Evolutionary conservation across 2,888 invertebrate genomes (phyloP), one percentile per base, ranked within the genome.

Genomic region (Rotaria macrura): DNA sequence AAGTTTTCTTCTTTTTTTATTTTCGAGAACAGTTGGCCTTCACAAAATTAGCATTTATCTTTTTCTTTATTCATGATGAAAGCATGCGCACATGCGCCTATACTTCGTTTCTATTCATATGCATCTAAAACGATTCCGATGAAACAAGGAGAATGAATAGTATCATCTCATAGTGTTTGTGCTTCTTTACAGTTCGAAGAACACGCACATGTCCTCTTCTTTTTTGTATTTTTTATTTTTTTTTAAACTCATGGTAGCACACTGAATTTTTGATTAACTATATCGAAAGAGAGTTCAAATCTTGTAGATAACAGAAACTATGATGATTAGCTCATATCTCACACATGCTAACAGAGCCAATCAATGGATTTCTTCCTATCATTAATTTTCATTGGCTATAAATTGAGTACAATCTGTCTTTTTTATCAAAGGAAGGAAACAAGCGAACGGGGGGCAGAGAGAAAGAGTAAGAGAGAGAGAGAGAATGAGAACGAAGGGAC

Each of bases 11-110:
- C 14, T 49, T 49, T 34, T 65, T 65, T 65, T 20, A 4, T 34
- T 57, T 57, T 57, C n/a, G n/a, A 29, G 65, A 65, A 65, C 65
- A 65, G 65, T 65, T 65, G 65, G 65, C 65, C 65, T 65, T 65
- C 17, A 34, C n/a, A 65, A 65, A 65, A 65, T 65, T 65, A 65
- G 65, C 65, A 65, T 65, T 65, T 65, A 65, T 65, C 65, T 20
- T 65, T n/a, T 65, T 65, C 65, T 65, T 65, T 34, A 65, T 34
- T 65, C 20, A 65, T 20, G 65, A 65, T 65, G 65, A 65, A 65
- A 65, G 65, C 34, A 34, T 29, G 65, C 65, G 34, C 29, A 38
- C 20, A 20, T 20, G 65, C 65, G 34, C 65, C 14, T 2, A 49
- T 29, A 65, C 65, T 38, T 34, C 38, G 34, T 65, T 38, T 20